Evolutionary conservation across 2,797 vertebrate genomes (phyloP), one percentile per base, ranked within the genome.

Genomic region (Trichosurus vulpecula): DNA sequence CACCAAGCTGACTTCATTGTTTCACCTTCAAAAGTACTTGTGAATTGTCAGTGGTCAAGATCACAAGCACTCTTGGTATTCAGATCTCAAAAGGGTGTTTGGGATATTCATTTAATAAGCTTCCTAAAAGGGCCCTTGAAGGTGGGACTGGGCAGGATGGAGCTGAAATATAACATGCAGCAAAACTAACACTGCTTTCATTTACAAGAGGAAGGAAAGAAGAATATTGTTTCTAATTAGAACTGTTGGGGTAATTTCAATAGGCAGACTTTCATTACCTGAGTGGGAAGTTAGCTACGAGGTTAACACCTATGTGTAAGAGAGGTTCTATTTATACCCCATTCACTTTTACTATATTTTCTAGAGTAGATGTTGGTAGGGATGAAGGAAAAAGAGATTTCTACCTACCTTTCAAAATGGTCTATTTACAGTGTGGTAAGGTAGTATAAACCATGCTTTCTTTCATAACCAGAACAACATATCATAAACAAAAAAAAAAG

Each of bases 241-340:
- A 96, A 97, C 97, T 97, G 97, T 53, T 93, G 96, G 92, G 54
- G 91, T 96, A 94, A 96, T 97, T 96, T 97, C 53, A 92, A 97
- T 96, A 95, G 96, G 57, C 92, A 96, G 94, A 47, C 94, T 95
- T 55, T 97, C 97, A 98, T 97, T 97, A 97, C 97, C 95, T 96
- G 96, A 91, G 66, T 27, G 57, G 97, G 96, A 97, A 97, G 95
- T 56, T 94, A 94, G 94, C 97, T 96, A 98, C 95, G 92, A 98
- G 41, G 91, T 94, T 95, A 95, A 96, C 97, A 96, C 96, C 96
- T 97, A 96, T 53, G 54, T 74, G 91, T 55, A 93, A 61, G 91
- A 98, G 94, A 96, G 91, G 52, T 93, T 96, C 97, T 97, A 97
- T 97, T 98, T 98, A 97, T 97, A 96, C 81, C 94, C 96, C n/a